These are phyloP conservation scores for Ptychodera flava DNA, from an alignment of 35 echinoderm and acorn worm species.

Conservation along the genomic window DNA sequence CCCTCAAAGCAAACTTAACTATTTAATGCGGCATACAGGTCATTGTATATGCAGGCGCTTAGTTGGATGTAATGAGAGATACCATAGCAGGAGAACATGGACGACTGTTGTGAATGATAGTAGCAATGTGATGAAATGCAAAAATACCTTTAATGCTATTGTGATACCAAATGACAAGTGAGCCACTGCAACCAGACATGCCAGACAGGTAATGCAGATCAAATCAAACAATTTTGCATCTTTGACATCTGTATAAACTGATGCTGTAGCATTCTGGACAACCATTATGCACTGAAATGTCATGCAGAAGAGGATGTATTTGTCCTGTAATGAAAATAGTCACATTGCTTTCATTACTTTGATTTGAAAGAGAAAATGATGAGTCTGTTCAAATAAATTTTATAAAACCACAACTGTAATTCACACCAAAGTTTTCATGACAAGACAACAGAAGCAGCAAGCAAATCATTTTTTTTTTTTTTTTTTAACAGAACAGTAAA, in stretches of 20 bases:
- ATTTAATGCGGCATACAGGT: too few species aligned
- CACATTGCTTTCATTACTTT: not conserved
- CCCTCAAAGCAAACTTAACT: too few species aligned
- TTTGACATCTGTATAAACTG: constrained; percentile 6
- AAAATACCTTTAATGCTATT: constrained; percentile 22
- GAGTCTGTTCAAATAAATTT: not conserved
- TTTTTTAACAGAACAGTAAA: not conserved
- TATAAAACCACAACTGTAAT: not conserved
- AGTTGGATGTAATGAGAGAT: too few species aligned
- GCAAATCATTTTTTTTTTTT: not conserved
- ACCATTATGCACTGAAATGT: constrained; percentile 84
- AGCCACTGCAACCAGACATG: constrained; percentile 10
- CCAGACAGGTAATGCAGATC: constrained; percentile 29
- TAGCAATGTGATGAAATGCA: not conserved
- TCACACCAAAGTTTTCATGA: not conserved
- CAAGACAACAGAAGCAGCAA: not conserved
- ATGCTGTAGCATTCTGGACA: constrained; percentile 67
- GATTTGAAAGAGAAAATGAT: not conserved
- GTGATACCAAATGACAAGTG: constrained; percentile 34
- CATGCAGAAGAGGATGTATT: constrained; percentile 75
- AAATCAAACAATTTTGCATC: constrained; percentile 34
- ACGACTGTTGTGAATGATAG: not conserved
- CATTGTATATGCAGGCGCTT: too few species aligned
- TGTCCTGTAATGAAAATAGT: constrained; percentile 56
- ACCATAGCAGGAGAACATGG: not conserved